Base-by-base conservation (phyloP, 2,113 vertebrate genomes). In the Eulemur macaco region DNA sequence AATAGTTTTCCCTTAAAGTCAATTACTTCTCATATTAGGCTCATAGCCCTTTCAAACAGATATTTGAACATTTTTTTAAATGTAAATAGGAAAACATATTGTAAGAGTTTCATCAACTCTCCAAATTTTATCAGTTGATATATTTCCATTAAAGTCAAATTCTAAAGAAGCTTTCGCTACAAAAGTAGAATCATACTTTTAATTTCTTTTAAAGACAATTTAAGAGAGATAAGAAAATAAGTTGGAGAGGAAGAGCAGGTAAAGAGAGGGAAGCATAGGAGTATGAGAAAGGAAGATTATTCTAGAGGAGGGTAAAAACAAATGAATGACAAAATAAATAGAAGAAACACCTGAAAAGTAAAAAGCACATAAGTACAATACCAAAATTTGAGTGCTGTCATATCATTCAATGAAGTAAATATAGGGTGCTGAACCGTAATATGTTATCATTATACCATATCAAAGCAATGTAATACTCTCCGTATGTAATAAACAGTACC, bases 161-260 rank as follows among this genome's bases (percentile, higher is more conserved):
- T 37, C 71, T 89, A 86, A 76, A 23, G 84, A 71, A 69, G 3
- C 20, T 89, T 76, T 45, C 1, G 86, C 5, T 74, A 2, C 12
- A 96, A 39, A 8, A 76, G 25, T 29, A 66, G n/a, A 76, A 96
- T 42, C 82, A 63, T 6, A 86, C 77, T 81, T 86, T 69, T 34
- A 73, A 84, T 92, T 95, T 88, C 81, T 81, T 94, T 77, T 60
- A 90, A 91, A 73, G 10, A 88, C 6, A n/a, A 96, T 52, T 92
- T 92, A 73, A 25, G 7, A 74, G 23, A 52, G 52, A 69, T 60
- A 77, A 5, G 5, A 81, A 23, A 82, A 56, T 54, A 39, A 13
- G 10, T 34, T 27, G 52, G n/a, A 8, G n/a, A 69, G 21, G 39
- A 63, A 86, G 5, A 47, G 9, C 5, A 86, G 15, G 52, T 42